A percentile compares a stretch with the other conserved stretches of the same genome.
Evolutionary conservation across 2,113 vertebrate species (phyloP).

Genomic region (Rhabdornis inornatus): DNA sequence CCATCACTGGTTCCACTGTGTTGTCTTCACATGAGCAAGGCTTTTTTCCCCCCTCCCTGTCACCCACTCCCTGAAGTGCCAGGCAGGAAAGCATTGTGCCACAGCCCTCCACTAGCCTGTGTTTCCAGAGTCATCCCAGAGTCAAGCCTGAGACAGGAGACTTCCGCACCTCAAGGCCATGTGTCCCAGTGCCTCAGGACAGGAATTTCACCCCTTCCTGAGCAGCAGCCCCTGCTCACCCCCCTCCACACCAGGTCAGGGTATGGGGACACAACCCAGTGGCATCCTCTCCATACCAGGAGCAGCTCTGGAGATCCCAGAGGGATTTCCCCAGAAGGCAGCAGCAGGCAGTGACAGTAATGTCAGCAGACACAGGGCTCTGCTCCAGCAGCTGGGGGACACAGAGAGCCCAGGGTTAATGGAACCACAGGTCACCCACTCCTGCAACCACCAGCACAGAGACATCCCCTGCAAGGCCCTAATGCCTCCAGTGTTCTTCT

Average conservation of each 20-base stretch:
- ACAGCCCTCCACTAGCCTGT: not conserved
- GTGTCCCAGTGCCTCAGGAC: not conserved
- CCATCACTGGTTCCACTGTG: rapidly evolving
- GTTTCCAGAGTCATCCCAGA: not conserved
- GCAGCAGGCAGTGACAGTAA: not conserved
- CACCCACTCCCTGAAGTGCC: not conserved
- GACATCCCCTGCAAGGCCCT: not conserved
- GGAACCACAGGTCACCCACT: not conserved
- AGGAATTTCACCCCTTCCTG: not conserved
- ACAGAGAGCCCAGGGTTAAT: not conserved
- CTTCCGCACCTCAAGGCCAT: rapidly evolving
- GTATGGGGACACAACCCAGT: not conserved
- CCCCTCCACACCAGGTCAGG: not conserved
- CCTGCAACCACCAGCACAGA: not conserved
- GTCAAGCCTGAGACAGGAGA: rapidly evolving
- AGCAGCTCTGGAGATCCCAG: not conserved
- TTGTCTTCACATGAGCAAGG: not conserved
- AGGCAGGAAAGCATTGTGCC: not conserved
- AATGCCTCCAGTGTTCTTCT: conserved; percentile 30
- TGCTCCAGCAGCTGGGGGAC: not conserved
- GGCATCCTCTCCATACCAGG: no score
- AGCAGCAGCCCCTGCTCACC: not conserved
- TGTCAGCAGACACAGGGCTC: not conserved
- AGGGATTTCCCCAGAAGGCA: not conserved
- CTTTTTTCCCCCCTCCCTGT: not conserved